Evolutionary conservation across 2,113 vertebrate species (phyloP).

Genomic region (Limanda limanda): DNA sequence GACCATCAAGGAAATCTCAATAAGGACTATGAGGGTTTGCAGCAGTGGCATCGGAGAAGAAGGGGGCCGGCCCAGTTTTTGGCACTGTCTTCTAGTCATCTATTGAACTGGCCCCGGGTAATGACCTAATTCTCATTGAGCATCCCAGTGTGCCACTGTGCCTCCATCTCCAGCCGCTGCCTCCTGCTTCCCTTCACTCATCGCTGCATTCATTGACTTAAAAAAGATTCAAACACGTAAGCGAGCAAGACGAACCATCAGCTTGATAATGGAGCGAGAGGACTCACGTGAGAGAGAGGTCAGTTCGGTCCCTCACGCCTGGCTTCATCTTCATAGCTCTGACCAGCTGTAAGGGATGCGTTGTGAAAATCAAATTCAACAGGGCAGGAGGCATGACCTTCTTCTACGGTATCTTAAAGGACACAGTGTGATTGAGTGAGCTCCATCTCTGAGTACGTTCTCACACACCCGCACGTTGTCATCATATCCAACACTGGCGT

Average conservation of each 20-base stretch:
- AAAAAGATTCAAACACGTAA: constrained; percentile 45
- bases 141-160: constrained; percentile 42
- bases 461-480: constrained; percentile 12
- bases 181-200: constrained; percentile 57
- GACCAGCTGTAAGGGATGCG: constrained; percentile 18
- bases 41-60: constrained; percentile 27
- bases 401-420: constrained; percentile 26
- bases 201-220: constrained; percentile 46
- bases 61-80: constrained; percentile 55
- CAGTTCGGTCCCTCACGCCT: constrained; percentile 26
- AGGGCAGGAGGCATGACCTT: constrained; percentile 39
- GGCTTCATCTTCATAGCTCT: constrained; percentile 42
- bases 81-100: constrained; percentile 68
- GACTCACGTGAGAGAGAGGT: constrained; percentile 18
- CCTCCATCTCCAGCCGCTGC: constrained; percentile 34
- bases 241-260: not conserved
- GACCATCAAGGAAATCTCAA: constrained; percentile 34
- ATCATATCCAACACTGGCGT: constrained; percentile 44
- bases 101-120: constrained; percentile 74
- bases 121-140: constrained; percentile 77
- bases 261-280: constrained; percentile 30
- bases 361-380: constrained; percentile 25
- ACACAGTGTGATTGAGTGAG: constrained; percentile 43
- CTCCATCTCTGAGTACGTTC: not conserved
- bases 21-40: constrained; percentile 26